phyloP scores from a whole-genome alignment of 2,797 vertebrate genomes.

The Poecilia wingei region DNA sequence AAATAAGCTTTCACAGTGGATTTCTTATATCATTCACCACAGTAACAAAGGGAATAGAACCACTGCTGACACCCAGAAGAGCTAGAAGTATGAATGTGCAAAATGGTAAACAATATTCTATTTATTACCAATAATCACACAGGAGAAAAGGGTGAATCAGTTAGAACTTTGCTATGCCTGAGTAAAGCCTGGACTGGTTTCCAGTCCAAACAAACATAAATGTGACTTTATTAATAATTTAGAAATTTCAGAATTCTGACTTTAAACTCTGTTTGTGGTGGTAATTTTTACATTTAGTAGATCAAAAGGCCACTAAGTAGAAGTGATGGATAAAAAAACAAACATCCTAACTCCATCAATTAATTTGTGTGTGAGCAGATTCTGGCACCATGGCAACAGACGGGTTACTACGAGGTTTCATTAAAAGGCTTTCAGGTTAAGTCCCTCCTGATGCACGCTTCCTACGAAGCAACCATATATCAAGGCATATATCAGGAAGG shows the following conservation, averaged over 20 bases:
- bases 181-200: background rate
- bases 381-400: conserved; percentile 8
- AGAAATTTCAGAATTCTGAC: background rate
- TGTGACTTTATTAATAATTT: background rate
- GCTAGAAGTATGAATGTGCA: background rate
- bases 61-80: background rate
- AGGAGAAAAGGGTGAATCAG: background rate
- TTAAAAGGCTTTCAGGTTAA: background rate
- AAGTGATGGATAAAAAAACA: background rate
- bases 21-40: conserved; percentile 7
- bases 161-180: background rate
- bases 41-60: background rate
- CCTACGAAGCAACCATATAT: background rate
- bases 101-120: background rate
- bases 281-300: background rate
- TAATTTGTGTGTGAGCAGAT: background rate
- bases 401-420: background rate
- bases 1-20: conserved; percentile 2
- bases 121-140: background rate
- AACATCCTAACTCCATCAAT: background rate
- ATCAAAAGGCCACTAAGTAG: background rate
- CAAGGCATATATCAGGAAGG: background rate
- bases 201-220: background rate
- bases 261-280: background rate
- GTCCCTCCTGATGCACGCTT: background rate